Conservation (phyloP, 2,888 invertebrate genomes). For the Caenorhabditis imperialis region DNA sequence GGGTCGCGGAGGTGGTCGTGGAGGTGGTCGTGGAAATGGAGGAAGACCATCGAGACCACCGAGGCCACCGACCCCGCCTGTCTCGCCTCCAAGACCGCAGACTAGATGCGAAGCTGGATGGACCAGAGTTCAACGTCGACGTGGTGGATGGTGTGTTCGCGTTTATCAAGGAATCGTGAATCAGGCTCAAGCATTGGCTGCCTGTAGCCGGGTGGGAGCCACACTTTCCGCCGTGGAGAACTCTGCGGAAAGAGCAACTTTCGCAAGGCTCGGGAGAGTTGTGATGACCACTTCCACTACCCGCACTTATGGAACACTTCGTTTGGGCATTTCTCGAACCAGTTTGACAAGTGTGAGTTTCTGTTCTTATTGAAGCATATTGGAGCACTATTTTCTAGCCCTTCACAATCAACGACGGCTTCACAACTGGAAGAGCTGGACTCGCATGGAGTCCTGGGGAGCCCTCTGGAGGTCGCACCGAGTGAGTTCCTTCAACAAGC, state of each 20-base stretch:
- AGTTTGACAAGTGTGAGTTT: neutral
- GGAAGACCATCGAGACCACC: no score
- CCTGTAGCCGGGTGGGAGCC: constrained; percentile 3
- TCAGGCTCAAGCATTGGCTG: neutral
- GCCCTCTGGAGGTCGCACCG: no score
- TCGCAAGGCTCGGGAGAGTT: neutral
- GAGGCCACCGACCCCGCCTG: neutral
- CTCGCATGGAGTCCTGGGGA: neutral
- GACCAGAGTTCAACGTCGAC: constrained; percentile 2
- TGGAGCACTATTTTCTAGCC: no score
- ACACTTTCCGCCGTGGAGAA: constrained; percentile 2
- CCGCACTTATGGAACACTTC: neutral
- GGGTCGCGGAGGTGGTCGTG: no score
- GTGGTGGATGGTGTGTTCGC: constrained; percentile 15
- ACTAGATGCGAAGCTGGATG: constrained; percentile 2
- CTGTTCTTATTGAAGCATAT: no score
- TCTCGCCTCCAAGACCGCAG: neutral
- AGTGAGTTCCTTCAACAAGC: no score
- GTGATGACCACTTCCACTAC: neutral
- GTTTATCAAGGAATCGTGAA: constrained; percentile 1
- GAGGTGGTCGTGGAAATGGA: no score
- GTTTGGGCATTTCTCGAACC: neutral
- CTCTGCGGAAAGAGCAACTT: neutral
- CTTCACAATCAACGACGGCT: neutral
- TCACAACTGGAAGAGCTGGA: neutral